Percentiles rank a stretch among this genome's conserved stretches.
Conservation (phyloP, 2,888 invertebrate species). For the Crematogaster levior region DNA sequence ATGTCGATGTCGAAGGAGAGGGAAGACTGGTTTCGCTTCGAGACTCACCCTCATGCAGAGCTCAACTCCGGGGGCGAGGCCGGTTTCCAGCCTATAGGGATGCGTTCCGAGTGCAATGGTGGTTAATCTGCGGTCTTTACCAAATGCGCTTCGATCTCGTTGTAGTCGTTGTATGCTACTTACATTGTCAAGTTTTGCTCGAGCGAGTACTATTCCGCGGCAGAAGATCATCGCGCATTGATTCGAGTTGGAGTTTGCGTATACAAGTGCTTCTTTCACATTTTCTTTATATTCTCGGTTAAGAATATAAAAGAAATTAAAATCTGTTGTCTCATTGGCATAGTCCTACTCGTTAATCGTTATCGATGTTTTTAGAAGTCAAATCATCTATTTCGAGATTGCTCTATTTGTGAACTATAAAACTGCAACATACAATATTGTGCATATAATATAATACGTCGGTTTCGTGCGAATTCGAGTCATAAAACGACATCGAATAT, state of each 20-base stretch:
- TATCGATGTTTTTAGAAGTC: background rate
- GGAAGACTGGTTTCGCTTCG: constrained; percentile 68
- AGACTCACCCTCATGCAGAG: constrained; percentile 59
- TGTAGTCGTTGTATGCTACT: constrained; percentile 37
- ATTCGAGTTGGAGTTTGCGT: background rate
- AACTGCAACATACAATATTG: background rate
- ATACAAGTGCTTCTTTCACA: constrained; percentile 3
- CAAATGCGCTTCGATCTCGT: constrained; percentile 23
- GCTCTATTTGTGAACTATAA: background rate
- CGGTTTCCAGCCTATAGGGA: constrained; percentile 71
- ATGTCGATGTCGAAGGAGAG: constrained; percentile 49
- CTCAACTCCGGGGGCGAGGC: constrained; percentile 38
- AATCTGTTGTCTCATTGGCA: background rate
- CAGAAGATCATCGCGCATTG: background rate
- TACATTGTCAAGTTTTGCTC: constrained; percentile 26
- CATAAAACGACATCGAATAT: background rate
- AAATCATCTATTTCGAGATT: background rate
- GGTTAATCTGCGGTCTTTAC: constrained; percentile 76
- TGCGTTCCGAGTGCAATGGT: constrained; percentile 73
- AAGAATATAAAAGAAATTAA: background rate
- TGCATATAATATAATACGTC: background rate
- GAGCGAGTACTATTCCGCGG: background rate
- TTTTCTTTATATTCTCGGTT: background rate
- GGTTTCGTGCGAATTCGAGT: background rate
- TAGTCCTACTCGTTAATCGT: background rate